These are phyloP conservation scores for Fulica atra DNA, from an alignment of 2,113 vertebrate genomes.

Conservation along the genomic window DNA sequence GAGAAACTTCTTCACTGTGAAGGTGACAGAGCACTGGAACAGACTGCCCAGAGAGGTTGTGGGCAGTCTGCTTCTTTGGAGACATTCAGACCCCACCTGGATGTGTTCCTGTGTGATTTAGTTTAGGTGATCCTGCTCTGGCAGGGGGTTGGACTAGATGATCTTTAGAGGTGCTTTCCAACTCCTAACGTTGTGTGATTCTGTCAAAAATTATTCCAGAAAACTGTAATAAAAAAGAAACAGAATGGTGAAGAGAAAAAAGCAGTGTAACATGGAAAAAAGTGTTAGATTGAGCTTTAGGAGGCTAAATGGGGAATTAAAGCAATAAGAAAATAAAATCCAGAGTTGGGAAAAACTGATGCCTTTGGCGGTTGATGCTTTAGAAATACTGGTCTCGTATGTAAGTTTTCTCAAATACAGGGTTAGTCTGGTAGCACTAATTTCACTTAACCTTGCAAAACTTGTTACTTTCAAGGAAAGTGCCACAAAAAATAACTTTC, in stretches of 20 bases:
- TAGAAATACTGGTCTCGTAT: background rate
- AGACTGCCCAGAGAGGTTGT: too few species aligned
- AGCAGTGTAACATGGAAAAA: background rate
- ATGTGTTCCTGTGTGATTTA: too few species aligned
- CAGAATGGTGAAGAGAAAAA: background rate
- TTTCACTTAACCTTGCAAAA: background rate
- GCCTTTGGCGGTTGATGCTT: background rate
- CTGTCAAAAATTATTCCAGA: background rate
- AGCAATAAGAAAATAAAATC: background rate
- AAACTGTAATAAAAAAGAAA: background rate
- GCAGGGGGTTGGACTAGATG: too few species aligned
- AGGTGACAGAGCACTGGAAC: too few species aligned
- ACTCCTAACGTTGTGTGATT: too few species aligned
- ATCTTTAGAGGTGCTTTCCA: too few species aligned
- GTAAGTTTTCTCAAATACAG: background rate
- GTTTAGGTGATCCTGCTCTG: too few species aligned
- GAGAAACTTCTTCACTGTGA: too few species aligned
- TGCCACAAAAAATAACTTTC: background rate
- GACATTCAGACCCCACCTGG: too few species aligned
- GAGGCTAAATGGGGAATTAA: background rate
- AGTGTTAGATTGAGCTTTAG: background rate
- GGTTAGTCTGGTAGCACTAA: background rate
- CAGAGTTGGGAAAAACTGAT: background rate
- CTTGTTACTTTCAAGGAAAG: background rate
- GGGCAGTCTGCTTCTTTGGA: too few species aligned